Evolutionary conservation across 2,797 vertebrate species (phyloP), one percentile per base, ranked within the genome.

Genomic region (Catharus ustulatus): DNA sequence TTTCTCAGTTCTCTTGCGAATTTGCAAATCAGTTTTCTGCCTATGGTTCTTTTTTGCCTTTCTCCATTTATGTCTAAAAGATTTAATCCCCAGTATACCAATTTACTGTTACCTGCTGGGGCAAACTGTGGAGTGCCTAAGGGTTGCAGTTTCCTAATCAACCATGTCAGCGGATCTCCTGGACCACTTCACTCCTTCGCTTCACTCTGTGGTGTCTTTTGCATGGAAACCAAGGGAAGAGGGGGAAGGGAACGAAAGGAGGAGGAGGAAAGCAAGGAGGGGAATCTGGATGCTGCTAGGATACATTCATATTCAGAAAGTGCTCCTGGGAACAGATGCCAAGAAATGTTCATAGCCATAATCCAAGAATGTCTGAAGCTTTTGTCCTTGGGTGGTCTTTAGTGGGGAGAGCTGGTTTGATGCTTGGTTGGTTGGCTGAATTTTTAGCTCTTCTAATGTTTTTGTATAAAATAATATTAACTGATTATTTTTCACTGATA

Each of bases 101-200:
- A 94, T 94, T 95, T 92, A 87, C 1, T 1, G 15, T 72, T 82
- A 71, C 71, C 67, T 92, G 59, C 48, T 82, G 69, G 59, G 51
- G 34, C 22, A 90, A 81, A 46, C 22, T 62, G n/a, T 43, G 34
- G 43, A 48, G 26, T 59, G 71, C 89, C 75, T 79, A 40, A 62
- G 59, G 51, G n/a, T 9, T 90, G 55, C n/a, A 57, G 21, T 68
- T 94, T 86, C 38, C 12, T 88, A 81, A 94, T 75, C 83, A 89
- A 7, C 16, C 8, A 3, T 40, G 81, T 76, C 78, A 87, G 45
- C 78, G 34, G 5, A 87, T 66, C 30, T 88, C 55, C 36, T 52
- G 38, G 43, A 87, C 52, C 15, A 73, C 40, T 86, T 82, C 36
- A 36, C 16, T 52, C 19, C 63, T 93, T 76, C n/a, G 24, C 13